These are phyloP conservation scores for Rhodinocichla rosea DNA, from an alignment of 2,113 vertebrate species.

Conservation along the genomic window DNA sequence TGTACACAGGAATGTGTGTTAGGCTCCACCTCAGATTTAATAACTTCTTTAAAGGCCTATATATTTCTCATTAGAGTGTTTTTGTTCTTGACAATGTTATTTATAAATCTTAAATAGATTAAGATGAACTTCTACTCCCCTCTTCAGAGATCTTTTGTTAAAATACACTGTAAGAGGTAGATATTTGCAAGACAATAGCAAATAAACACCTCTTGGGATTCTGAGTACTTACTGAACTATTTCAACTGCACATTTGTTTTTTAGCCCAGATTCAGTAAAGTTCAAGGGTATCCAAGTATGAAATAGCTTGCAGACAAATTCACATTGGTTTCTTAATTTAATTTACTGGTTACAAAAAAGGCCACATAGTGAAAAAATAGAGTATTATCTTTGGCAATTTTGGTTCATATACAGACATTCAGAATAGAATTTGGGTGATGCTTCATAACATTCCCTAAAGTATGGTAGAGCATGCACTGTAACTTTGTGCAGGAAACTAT, in stretches of 20 bases:
- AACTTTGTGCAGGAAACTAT: background rate
- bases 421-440: background rate
- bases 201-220: slow-evolving; percentile 50
- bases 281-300: slow-evolving; percentile 73
- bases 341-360: slow-evolving; percentile 58
- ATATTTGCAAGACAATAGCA: slow-evolving; percentile 30
- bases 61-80: background rate
- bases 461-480: background rate
- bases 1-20: background rate
- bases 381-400: slow-evolving; percentile 48
- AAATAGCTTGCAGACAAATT: slow-evolving; percentile 66
- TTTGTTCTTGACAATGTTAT: background rate
- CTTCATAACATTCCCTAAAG: background rate
- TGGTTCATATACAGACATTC: slow-evolving; percentile 39
- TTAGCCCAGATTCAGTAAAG: slow-evolving; percentile 64
- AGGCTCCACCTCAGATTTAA: background rate
- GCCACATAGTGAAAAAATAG: slow-evolving; percentile 35
- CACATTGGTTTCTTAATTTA: slow-evolving; percentile 68
- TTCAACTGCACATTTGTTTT: slow-evolving; percentile 61
- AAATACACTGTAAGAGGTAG: background rate
- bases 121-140: background rate
- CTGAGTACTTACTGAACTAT: slow-evolving; percentile 49
- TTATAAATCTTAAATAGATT: slow-evolving; percentile 25
- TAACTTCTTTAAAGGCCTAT: background rate
- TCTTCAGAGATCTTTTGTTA: background rate